Conservation (phyloP, 2,113 vertebrate genomes). For the Notiomystis cincta region DNA sequence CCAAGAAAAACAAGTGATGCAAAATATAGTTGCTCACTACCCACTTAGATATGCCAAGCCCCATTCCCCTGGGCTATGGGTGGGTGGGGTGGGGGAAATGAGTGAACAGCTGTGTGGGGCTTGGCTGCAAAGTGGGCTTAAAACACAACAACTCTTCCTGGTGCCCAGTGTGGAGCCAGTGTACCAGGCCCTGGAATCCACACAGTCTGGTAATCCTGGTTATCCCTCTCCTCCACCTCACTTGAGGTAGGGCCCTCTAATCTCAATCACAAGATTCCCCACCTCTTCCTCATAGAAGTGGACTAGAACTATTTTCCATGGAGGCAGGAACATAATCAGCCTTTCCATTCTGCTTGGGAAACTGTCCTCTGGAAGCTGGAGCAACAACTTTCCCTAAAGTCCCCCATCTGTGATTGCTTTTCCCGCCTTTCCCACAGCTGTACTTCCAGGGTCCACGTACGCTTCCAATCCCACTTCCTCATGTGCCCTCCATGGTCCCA, state of each 20-base stretch:
- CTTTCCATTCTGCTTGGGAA: background rate
- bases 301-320: background rate
- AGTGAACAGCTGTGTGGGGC: background rate
- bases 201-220: background rate
- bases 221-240: background rate
- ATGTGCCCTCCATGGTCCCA: background rate
- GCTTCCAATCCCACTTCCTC: background rate
- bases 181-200: background rate
- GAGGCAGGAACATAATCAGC: background rate
- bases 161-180: too few species aligned
- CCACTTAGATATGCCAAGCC: background rate
- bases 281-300: background rate
- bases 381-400: background rate
- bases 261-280: background rate
- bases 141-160: background rate
- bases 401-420: background rate
- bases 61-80: background rate
- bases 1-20: background rate
- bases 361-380: background rate
- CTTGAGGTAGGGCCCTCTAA: background rate
- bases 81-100: background rate
- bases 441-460: accelerated
- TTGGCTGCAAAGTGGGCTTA: background rate
- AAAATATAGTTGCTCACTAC: background rate
- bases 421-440: background rate